Base-by-base conservation (phyloP, 2,888 invertebrate species). In the Gonocerus acuteangulatus region DNA sequence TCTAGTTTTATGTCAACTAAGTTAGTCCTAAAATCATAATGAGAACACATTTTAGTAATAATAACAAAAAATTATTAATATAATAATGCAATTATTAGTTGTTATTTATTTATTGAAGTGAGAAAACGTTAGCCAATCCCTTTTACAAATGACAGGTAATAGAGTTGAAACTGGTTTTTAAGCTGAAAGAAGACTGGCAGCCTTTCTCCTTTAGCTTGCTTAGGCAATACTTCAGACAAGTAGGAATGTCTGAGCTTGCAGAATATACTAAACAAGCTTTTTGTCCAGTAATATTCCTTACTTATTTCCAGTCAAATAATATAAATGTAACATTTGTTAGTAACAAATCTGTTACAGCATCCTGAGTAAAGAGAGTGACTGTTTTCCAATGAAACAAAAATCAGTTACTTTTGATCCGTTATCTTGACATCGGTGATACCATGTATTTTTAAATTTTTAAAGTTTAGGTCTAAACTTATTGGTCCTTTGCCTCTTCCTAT, bases 401-500 rank as follows among this genome's bases (percentile, higher is more conserved):
- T 19, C 21, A 42, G 58, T 61, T 44, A 64, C 62, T 62, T 62
- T 48, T 62, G 60, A 2, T 60, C 48, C 32, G 42, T 61, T 18
- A 62, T 60, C 52, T 57, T 60, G 16, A 64, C 60, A 49, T 64
- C 48, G 23, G 64, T 64, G 52, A 65, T 65, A n/a, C 65, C 65
- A 23, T 61, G 63, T n/a, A 65, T 65, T 39, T 65, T 63, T 45
- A 65, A 47, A 52, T 65, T 63, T 54, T 60, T 63, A 51, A 65
- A 63, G 3, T 44, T 65, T 11, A 65, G 36, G 16, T 65, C 61
- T 23, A 65, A 42, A 19, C 58, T 61, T 18, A 65, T 54, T 2
- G 63, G 62, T 18, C 62, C 62, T 59, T 59, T 58, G 2, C 65
- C 65, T 48, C 56, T 42, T 18, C 63, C 61, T 45, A 65, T 61